Conservation (phyloP, 2,888 invertebrate genomes). For the Mythimna vitellina region DNA sequence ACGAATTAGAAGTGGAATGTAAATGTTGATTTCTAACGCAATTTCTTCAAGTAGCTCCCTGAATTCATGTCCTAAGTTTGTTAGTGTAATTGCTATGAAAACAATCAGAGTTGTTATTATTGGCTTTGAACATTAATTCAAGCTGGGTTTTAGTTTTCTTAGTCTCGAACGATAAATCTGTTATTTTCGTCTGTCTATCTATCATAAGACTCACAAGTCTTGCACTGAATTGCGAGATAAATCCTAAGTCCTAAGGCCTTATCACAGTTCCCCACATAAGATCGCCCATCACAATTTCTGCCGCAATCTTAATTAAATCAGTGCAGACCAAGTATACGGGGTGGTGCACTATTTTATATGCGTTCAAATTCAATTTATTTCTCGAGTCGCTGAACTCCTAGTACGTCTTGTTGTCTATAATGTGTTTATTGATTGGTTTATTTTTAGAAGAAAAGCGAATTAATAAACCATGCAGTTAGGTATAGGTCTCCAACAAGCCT, state of each 20-base stretch:
- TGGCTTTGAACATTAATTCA: not conserved
- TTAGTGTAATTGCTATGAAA: conserved; percentile 26
- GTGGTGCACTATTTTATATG: conserved; percentile 55
- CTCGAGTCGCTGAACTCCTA: conserved; percentile 48
- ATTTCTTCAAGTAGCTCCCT: conserved; percentile 36
- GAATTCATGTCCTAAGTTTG: conserved; percentile 29
- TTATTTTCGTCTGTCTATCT: conserved; percentile 9
- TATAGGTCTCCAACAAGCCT: not conserved
- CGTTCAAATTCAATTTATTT: conserved; percentile 57
- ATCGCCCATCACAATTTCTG: conserved; percentile 54
- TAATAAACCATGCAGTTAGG: conserved; percentile 23
- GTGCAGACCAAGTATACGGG: conserved; percentile 41
- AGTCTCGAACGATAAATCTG: not conserved
- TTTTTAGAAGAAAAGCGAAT: conserved; percentile 56
- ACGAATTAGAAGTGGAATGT: conserved; percentile 45
- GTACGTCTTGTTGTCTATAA: conserved; percentile 44
- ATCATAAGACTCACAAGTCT: conserved; percentile 10
- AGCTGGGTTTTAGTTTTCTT: not conserved
- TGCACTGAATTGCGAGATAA: conserved; percentile 16
- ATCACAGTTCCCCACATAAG: conserved; percentile 44
- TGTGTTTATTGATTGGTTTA: conserved; percentile 62
- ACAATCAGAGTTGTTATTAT: conserved; percentile 17
- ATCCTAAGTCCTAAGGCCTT: conserved; percentile 33
- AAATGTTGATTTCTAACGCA: conserved; percentile 48
- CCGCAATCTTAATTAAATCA: conserved; percentile 60